These are phyloP conservation scores for Cyanoramphus novaezelandiae DNA, from an alignment of 2,113 vertebrate species.

Conservation along the genomic window DNA sequence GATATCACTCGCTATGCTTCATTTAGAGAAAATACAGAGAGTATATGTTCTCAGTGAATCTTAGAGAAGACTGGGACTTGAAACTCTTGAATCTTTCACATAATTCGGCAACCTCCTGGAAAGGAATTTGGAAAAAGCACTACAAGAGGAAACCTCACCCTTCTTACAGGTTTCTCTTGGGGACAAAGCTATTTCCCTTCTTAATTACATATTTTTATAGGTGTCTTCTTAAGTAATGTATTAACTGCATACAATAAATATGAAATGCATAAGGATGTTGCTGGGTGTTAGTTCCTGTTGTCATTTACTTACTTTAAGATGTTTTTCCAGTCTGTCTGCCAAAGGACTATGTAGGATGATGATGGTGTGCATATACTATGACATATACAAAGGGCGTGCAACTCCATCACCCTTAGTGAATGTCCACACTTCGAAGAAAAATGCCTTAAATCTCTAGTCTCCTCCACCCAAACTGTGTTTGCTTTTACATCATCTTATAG, in stretches of 20 bases:
- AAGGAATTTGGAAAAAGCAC: constrained; percentile 11
- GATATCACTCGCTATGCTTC: not conserved
- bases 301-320: constrained; percentile 4
- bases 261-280: not conserved
- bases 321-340: constrained; percentile 32
- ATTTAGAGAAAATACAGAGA: not conserved
- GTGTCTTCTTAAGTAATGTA: not conserved
- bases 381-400: not conserved
- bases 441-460: not conserved
- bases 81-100: not conserved
- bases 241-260: constrained; percentile 10
- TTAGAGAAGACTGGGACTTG: not conserved
- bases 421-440: not conserved
- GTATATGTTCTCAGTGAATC: not conserved
- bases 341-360: not conserved
- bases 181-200: not conserved
- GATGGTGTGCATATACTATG: not conserved
- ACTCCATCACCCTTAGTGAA: not conserved
- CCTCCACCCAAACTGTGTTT: constrained; percentile 23
- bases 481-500: not conserved
- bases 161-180: not conserved
- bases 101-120: not conserved
- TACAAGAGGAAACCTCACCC: constrained; percentile 15
- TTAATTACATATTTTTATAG: not conserved
- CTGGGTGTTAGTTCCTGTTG: not conserved